Percentiles rank a stretch among this genome's conserved stretches.
phyloP scores from a whole-genome alignment of 1,140 invertebrate species.

The Aplysia californica region DNA sequence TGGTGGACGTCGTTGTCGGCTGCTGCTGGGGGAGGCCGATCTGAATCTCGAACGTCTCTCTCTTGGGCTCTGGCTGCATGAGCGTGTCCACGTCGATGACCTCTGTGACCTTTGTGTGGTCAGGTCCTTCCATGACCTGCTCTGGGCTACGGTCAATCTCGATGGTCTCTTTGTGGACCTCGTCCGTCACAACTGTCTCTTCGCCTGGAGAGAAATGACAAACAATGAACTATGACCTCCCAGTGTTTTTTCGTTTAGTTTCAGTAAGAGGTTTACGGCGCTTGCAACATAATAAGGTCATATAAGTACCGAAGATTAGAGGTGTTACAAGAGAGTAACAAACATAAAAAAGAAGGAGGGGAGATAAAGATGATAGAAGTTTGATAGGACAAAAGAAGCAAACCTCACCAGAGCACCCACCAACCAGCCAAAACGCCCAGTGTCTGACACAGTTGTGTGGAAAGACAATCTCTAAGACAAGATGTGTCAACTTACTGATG shows the following conservation, averaged over 20 bases:
- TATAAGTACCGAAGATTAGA: too few relatives aligned
- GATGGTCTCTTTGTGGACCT: constrained; percentile 57
- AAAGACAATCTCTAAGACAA: too few relatives aligned
- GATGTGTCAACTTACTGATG: constrained; percentile 61
- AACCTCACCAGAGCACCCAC: too few relatives aligned
- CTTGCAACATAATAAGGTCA: too few relatives aligned
- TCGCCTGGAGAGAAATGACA: constrained; percentile 16
- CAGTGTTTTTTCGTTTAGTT: too few relatives aligned
- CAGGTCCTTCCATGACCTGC: constrained; percentile 26
- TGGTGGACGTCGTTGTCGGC: constrained; percentile 40
- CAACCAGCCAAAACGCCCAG: too few relatives aligned
- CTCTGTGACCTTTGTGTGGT: constrained; percentile 27
- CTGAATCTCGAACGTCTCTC: constrained; percentile 46
- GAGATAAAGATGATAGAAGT: too few relatives aligned
- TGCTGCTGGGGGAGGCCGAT: constrained; percentile 39
- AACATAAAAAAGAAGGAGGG: too few relatives aligned
- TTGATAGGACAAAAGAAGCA: too few relatives aligned
- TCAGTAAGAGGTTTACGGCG: too few relatives aligned
- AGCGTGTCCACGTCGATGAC: constrained; percentile 10
- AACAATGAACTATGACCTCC: background rate
- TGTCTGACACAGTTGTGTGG: too few relatives aligned
- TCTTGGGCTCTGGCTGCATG: constrained; percentile 12
- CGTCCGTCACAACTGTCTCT: constrained; percentile 38
- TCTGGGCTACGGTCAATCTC: constrained; percentile 45
- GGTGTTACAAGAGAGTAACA: too few relatives aligned